A percentile compares a stretch with the other conserved stretches of the same genome.
Evolutionary conservation across 2,113 vertebrate genomes (phyloP).

Genomic region (Daubentonia madagascariensis): DNA sequence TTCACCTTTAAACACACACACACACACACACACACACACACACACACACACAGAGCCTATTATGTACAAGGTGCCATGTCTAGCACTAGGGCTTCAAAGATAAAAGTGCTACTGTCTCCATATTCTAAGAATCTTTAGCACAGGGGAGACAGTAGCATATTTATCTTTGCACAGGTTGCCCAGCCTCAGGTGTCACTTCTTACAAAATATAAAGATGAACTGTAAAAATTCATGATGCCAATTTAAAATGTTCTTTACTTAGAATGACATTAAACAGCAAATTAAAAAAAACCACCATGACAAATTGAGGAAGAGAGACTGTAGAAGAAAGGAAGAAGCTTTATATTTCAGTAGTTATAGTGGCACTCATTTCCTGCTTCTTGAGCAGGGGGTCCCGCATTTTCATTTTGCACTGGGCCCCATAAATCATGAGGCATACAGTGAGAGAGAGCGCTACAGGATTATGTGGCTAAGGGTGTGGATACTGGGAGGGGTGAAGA

Average conservation of each 20-base stretch:
- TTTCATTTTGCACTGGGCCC: constrained; percentile 1
- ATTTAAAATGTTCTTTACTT: neutral
- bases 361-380: neutral
- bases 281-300: neutral
- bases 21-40: too few species aligned
- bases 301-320: neutral
- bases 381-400: neutral
- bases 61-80: neutral
- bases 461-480: neutral
- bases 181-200: neutral
- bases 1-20: neutral
- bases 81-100: neutral
- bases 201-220: constrained; percentile 2
- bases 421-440: neutral
- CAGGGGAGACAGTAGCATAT: neutral
- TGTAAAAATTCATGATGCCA: constrained; percentile 16
- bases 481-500: neutral
- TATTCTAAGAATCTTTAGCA: neutral
- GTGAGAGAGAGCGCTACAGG: neutral
- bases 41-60: neutral
- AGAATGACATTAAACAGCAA: constrained; percentile 33
- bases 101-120: neutral
- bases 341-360: neutral
- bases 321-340: neutral
- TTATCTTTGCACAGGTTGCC: neutral